Base-by-base conservation (phyloP, 2,888 invertebrate species). In the Cantharis lateralis region DNA sequence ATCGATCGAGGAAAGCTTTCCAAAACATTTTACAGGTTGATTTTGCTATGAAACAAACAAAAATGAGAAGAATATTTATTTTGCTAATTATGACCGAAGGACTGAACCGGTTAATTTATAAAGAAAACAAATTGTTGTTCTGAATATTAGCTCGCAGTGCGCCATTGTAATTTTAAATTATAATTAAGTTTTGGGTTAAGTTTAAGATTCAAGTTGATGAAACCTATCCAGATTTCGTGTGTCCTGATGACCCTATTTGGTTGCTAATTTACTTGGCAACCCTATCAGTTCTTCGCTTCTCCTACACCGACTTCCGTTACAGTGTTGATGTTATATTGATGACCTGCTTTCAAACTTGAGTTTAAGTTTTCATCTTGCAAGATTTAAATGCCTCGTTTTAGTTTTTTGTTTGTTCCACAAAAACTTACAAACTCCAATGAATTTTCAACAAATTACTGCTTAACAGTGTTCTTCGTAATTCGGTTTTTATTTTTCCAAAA, bases 241-340 rank as follows among this genome's bases (percentile, higher is more conserved):
- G 24, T 68, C 68, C 68, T 69, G 73, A 73, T 73, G 73, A 73
- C 73, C 73, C 64, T 26, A 66, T 66, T 72, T 72, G 32, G 66
- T 28, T 32, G 66, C 13, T 69, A 69, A 69, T 69, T 69, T 15
- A 32, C 28, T 63, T 24, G 72, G 72, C 72, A 66, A 66, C 26
- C 64, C 68, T 73, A 73, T 73, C 73, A 62, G 73, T 69, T 69
- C 62, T 62, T 48, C 61, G 16, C 48, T 48, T 28, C 61, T 24
- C 24, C 24, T 66, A 68, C 72, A 18, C 32, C 28, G 62, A 68
- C 62, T 69, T 69, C 16, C 61, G 28, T 16, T 62, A 62, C 73
- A 69, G 62, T 62, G 62, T 62, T 73, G 73, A 73, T 73, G 73
- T 28, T 69, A 62, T 69, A 73, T 69, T 73, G 69, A 73, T 73